phyloP scores from a whole-genome alignment of 2,888 invertebrate genomes.

The Chrysolina oricalcia region DNA sequence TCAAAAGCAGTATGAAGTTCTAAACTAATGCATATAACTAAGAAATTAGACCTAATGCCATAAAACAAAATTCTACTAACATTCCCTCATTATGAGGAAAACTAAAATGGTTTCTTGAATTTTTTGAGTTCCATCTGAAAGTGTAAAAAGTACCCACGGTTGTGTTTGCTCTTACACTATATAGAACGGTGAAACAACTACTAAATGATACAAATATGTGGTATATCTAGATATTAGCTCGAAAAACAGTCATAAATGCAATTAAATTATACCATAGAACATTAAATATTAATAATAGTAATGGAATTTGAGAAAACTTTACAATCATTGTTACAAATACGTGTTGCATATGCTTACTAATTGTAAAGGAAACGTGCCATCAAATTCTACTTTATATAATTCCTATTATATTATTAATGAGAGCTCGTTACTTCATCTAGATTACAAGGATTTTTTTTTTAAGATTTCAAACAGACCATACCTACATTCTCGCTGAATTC shows the following conservation, averaged over 20 bases:
- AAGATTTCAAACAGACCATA: conserved; percentile 50
- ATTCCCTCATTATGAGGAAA: too few species aligned
- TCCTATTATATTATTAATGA: conserved; percentile 44
- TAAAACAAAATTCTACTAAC: too few species aligned
- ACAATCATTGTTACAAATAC: conserved; percentile 60
- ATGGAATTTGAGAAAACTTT: conserved; percentile 62
- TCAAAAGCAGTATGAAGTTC: not conserved
- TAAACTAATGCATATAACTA: not conserved
- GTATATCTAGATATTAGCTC: conserved; percentile 63
- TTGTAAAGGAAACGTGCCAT: conserved; percentile 62
- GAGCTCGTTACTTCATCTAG: conserved; percentile 47
- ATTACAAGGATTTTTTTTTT: conserved; percentile 43
- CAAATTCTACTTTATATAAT: conserved; percentile 64
- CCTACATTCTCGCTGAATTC: conserved; percentile 49
- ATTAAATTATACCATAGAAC: conserved; percentile 55
- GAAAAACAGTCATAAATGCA: conserved; percentile 68
- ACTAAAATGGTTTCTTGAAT: not conserved
- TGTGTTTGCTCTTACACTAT: conserved; percentile 59
- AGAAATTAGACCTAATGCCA: not conserved
- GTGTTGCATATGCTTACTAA: conserved; percentile 61
- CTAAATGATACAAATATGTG: conserved; percentile 56
- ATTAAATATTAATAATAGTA: conserved; percentile 56
- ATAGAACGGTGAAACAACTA: conserved; percentile 48
- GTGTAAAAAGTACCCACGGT: conserved; percentile 45
- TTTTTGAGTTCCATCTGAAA: conserved; percentile 22